Evolutionary conservation across 2,888 invertebrate species (phyloP).

Genomic region (Drosophila hamatofila): DNA sequence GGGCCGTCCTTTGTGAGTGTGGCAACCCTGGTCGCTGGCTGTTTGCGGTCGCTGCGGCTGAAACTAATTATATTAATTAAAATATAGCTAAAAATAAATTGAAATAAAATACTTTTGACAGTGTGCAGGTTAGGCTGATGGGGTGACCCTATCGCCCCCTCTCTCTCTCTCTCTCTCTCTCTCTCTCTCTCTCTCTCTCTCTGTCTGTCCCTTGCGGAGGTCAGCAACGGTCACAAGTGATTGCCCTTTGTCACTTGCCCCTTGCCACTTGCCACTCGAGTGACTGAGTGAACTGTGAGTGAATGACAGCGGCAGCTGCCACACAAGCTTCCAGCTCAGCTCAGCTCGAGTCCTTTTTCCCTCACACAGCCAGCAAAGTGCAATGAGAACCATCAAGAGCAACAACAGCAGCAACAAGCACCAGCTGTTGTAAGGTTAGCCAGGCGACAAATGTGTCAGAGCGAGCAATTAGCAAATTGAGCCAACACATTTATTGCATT

Average conservation of each 20-base stretch:
- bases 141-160: neutral
- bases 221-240: slow-evolving; percentile 63
- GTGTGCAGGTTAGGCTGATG: slow-evolving; percentile 6
- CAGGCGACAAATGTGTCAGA: slow-evolving; percentile 47
- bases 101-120: slow-evolving; percentile 65
- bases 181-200: neutral
- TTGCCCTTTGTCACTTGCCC: slow-evolving; percentile 72
- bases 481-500: neutral
- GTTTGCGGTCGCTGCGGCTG: slow-evolving; percentile 31
- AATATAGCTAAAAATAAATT: slow-evolving; percentile 55
- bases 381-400: too few relatives aligned
- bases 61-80: slow-evolving; percentile 75
- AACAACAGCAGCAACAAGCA: slow-evolving; percentile 7
- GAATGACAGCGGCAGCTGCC: slow-evolving; percentile 26
- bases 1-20: slow-evolving; percentile 18
- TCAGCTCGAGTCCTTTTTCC: slow-evolving; percentile 1
- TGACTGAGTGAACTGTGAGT: slow-evolving; percentile 32
- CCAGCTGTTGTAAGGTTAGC: neutral
- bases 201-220: slow-evolving; percentile 9
- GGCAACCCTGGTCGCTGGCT: slow-evolving; percentile 26
- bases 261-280: slow-evolving; percentile 48
- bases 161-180: neutral
- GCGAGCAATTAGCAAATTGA: slow-evolving; percentile 8
- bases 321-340: slow-evolving; percentile 15
- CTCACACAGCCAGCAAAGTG: slow-evolving; percentile 16